Evolutionary conservation across 2,888 invertebrate species (phyloP), one percentile per base, ranked within the genome.

Genomic region (Sinodicranocentrus sp.): DNA sequence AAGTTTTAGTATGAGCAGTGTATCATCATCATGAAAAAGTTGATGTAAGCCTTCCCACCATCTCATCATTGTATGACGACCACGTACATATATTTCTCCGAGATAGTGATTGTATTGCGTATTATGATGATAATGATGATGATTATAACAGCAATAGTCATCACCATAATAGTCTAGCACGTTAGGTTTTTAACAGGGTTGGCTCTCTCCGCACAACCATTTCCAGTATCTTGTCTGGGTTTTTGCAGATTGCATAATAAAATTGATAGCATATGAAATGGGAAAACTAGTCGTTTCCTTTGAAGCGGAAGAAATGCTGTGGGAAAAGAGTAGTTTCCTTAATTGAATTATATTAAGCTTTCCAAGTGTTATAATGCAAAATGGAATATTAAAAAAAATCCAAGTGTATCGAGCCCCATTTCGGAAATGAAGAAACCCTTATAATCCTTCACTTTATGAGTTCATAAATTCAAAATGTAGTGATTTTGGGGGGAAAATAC

Each of bases 101-200:
- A 21, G 33, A 21, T 63, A 19, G 10, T 33, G 63, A 63, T 63
- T 15, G 25, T 63, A 63, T 33, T 26, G 6, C 17, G 17, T 28
- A 15, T 8, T 10, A 43, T 33, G 43, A 57, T 25, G 39, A 76
- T 52, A 26, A 76, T 75, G 52, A 52, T 65, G 33, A 52, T 23
- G 43, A 54, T 75, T 23, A 73, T 48, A 44, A 33, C 61, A 54
- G 70, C 57, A 79, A 79, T 79, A 61, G 57, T 79, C 79, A 79
- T 70, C 52, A 71, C 71, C 77, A 77, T 76, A n/a, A n/a, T n/a
- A n/a, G n/a, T 33, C 33, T 10, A 33, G 33, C 10, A 33, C 10
- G 33, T 52, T 17, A n/a, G 52, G 19, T 52, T 17, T 10, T 43
- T 6, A 43, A 43, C 43, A 13, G 13, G 43, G 6, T 6, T 6